A percentile compares a stretch with the other conserved stretches of the same genome.
Conservation (phyloP, 1,140 invertebrate species). For the Agrilus planipennis region DNA sequence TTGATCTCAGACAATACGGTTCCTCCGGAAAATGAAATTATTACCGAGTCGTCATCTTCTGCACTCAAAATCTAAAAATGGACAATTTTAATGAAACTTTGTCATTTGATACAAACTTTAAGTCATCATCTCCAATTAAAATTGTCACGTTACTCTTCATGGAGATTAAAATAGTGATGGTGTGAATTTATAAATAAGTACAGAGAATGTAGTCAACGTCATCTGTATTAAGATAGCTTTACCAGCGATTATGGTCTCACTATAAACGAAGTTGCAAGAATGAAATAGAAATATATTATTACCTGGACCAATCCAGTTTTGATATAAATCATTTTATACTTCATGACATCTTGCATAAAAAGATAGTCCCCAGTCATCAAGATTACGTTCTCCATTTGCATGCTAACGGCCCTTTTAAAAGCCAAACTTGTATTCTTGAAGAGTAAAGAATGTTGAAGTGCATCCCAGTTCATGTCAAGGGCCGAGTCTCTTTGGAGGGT, state of each 20-base stretch:
- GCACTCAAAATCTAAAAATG: constrained; percentile 4
- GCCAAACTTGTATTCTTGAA: constrained; percentile 3
- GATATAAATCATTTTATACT: constrained; percentile 37
- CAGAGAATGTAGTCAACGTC: no score
- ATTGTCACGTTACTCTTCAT: neutral
- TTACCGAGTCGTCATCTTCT: constrained; percentile 36
- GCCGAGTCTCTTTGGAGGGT: constrained; percentile 9
- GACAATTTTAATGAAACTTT: neutral
- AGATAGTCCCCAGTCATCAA: constrained; percentile 36
- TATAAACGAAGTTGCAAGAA: neutral
- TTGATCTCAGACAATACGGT: constrained; percentile 36
- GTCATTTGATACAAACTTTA: neutral
- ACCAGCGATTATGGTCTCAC: neutral
- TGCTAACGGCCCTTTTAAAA: constrained; percentile 10
- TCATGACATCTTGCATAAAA: constrained; percentile 35
- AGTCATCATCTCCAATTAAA: neutral
- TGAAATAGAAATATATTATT: neutral
- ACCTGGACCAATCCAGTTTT: constrained; percentile 36
- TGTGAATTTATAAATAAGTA: neutral
- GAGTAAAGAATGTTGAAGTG: constrained; percentile 24
- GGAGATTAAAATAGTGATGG: neutral
- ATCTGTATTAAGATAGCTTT: neutral
- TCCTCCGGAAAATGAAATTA: constrained; percentile 37
- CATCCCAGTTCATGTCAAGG: constrained; percentile 11
- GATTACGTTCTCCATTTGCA: constrained; percentile 33